Evolutionary conservation across 2,113 vertebrate genomes (phyloP), one percentile per base, ranked within the genome.

Genomic region (Seriola dumerili): DNA sequence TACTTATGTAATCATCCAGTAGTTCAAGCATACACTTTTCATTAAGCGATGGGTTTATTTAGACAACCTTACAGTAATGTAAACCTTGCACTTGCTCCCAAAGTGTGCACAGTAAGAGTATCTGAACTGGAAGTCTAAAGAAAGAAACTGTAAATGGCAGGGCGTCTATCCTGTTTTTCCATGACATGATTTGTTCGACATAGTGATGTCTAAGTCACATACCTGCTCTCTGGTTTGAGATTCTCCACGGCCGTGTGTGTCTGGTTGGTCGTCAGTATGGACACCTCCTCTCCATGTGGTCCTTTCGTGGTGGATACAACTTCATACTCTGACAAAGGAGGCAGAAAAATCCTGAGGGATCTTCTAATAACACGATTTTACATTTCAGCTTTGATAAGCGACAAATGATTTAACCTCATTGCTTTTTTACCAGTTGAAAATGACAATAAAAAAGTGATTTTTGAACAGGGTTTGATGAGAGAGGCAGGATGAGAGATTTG

Each of bases 201-300:
- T 17, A 32, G 38, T 44, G 4, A 46, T 34, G 13, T 54, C 36
- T 58, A 12, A 65, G 48, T 38, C 46, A 40, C 68, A 13, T 95
- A 99, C 98, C 96, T 99, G 94, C 97, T 98, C 82, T 99, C 94
- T 86, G 98, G 97, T 91, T 96, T 97, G 77, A 99, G 94, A 87
- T 99, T 99, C 95, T 99, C 98, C 91, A 99, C 97, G 0, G 97
- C 96, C 72, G 97, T 97, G 90, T 98, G 97, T 0, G 98, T 99
- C 94, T 98, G 97, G 92, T 99, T 98, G 87, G 98, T 95, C 71
- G 95, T 95, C 93, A 97, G 90, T 84, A 98, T 76, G 1, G 96
- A 97, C 72, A 96, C 94, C 77, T 97, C 94, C 59, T 97, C 91
- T 83, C 96, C 97, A 63, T 94, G 89, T 29, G 94, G 94, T 77